Percentiles rank a stretch among this genome's conserved stretches.
phyloP scores from a whole-genome alignment of 2,113 vertebrate species.

The Mesocricetus auratus region DNA sequence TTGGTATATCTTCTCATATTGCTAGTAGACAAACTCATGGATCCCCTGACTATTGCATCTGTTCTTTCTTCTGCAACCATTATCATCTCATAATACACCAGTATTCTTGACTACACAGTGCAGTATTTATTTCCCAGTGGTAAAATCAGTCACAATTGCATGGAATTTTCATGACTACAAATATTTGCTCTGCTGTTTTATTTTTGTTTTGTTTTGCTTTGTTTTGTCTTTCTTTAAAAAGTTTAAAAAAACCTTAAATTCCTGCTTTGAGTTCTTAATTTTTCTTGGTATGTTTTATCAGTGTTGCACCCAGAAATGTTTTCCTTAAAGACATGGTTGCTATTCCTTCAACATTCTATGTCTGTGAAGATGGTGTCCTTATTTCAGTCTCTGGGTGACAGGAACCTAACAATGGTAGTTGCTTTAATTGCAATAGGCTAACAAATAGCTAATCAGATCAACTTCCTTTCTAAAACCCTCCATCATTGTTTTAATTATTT shows the following conservation, averaged over 20 bases:
- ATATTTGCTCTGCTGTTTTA: neutral
- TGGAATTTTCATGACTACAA: neutral
- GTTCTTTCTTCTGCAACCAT: neutral
- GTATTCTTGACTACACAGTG: neutral
- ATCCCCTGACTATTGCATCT: neutral
- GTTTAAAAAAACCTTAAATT: slow-evolving; percentile 35
- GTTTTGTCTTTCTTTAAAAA: neutral
- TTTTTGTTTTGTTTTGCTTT: neutral
- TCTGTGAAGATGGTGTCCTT: neutral
- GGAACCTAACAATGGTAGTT: neutral
- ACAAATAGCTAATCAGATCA: neutral
- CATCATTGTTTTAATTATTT: neutral
- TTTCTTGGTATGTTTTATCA: neutral
- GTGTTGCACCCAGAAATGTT: neutral
- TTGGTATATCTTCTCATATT: neutral
- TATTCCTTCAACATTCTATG: neutral
- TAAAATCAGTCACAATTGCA: neutral
- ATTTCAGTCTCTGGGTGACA: neutral
- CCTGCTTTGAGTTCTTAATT: neutral
- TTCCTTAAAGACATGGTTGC: neutral
- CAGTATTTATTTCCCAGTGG: neutral
- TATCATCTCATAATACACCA: neutral
- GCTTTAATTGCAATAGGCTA: neutral
- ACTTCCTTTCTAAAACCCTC: neutral
- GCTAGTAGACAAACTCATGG: neutral